phyloP scores from a whole-genome alignment of 2,113 vertebrate species.

The Periophthalmodon schlosseri region DNA sequence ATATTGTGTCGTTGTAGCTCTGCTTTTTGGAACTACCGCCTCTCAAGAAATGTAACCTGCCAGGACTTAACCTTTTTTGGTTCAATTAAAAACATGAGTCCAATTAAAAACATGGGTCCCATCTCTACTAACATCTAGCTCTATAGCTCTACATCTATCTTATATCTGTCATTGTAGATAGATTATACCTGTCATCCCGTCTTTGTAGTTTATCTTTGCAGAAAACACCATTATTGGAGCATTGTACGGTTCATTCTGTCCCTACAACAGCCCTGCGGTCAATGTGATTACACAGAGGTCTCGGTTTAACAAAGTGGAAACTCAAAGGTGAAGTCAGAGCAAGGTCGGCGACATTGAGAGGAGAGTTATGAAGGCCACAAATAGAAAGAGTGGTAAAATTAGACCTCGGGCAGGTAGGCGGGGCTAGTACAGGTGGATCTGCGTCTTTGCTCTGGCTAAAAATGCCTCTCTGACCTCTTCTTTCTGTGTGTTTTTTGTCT shows the following conservation, averaged over 20 bases:
- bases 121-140: too few species aligned
- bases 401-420: background rate
- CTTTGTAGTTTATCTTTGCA: background rate
- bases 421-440: slow-evolving; percentile 50
- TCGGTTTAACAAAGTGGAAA: background rate
- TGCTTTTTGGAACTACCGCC: too few species aligned
- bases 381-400: slow-evolving; percentile 32
- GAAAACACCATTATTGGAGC: background rate
- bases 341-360: background rate
- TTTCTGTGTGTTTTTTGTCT: slow-evolving; percentile 29
- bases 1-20: too few species aligned
- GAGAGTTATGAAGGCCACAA: slow-evolving; percentile 17
- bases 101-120: too few species aligned
- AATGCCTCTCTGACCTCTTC: slow-evolving; percentile 27
- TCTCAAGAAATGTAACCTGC: too few species aligned
- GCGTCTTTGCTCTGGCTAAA: slow-evolving; percentile 40
- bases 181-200: background rate
- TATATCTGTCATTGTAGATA: too few species aligned
- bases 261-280: background rate
- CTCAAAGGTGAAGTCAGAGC: slow-evolving; percentile 8
- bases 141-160: too few species aligned
- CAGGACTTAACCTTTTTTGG: too few species aligned
- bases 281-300: background rate
- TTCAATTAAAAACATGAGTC: too few species aligned
- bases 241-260: background rate